Evolutionary conservation across 1,140 invertebrate genomes (phyloP).

Genomic region (Cotesia typhae): DNA sequence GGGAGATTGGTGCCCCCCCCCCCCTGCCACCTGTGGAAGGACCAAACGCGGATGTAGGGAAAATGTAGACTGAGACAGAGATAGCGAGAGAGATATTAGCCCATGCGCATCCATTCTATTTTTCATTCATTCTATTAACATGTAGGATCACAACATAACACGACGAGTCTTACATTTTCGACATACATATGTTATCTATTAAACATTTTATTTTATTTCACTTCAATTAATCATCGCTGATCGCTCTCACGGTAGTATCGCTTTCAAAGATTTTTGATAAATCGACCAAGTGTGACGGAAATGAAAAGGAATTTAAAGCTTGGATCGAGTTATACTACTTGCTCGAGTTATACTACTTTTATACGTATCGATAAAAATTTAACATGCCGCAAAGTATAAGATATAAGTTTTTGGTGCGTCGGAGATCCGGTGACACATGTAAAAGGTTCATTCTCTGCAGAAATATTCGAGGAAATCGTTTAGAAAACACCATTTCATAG

Average conservation of each 20-base stretch:
- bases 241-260: too few relatives aligned
- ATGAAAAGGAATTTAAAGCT: too few relatives aligned
- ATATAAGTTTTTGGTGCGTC: not conserved
- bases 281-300: too few relatives aligned
- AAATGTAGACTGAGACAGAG: not conserved
- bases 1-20: slow-evolving; percentile 17
- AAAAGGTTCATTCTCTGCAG: not conserved
- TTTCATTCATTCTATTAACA: slow-evolving; percentile 11
- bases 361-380: too few relatives aligned
- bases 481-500: not conserved
- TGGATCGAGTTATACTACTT: too few relatives aligned
- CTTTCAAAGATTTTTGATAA: too few relatives aligned
- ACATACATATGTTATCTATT: not conserved
- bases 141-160: not conserved
- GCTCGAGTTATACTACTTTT: too few relatives aligned
- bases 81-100: not conserved
- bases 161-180: not conserved
- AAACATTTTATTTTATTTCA: not conserved
- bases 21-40: slow-evolving; percentile 53
- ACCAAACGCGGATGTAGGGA: slow-evolving; percentile 5
- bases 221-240: slow-evolving; percentile 11
- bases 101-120: not conserved
- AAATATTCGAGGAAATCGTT: not conserved
- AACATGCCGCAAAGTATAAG: not conserved
- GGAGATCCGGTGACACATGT: not conserved